phyloP scores from a whole-genome alignment of 2,113 vertebrate species.

The human region DNA sequence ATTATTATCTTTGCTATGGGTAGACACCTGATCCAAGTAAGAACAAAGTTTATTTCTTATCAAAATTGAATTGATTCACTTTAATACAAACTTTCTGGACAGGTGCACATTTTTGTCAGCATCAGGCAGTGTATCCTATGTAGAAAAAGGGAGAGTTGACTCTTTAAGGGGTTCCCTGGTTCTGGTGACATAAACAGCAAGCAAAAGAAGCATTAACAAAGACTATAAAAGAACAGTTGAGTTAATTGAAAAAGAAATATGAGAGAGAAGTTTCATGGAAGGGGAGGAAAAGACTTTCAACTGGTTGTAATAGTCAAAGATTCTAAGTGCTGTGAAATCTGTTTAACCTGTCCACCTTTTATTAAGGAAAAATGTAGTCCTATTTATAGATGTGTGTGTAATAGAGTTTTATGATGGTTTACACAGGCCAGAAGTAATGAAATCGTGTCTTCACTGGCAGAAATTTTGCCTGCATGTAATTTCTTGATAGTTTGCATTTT shows the following conservation, averaged over 20 bases:
- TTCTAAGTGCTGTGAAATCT: not conserved
- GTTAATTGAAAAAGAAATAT: not conserved
- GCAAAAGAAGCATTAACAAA: not conserved
- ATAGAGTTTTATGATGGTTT: not conserved
- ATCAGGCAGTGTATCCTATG: not conserved
- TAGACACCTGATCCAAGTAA: conserved; percentile 36
- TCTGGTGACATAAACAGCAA: not conserved
- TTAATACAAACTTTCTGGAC: not conserved
- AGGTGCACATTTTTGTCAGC: not conserved
- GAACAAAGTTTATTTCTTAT: not conserved
- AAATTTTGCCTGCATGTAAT: not conserved
- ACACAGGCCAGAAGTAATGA: not conserved
- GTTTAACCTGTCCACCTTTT: not conserved
- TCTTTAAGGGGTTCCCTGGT: not conserved
- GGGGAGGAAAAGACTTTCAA: not conserved
- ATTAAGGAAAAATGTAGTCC: not conserved
- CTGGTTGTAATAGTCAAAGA: not conserved
- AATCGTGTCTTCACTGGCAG: not conserved
- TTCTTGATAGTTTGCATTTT: not conserved
- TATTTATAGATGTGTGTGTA: not conserved
- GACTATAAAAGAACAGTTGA: not conserved
- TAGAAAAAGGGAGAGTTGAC: not conserved
- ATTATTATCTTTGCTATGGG: conserved; percentile 61
- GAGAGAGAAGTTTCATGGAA: not conserved
- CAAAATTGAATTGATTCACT: not conserved